Conservation (phyloP, 2,113 vertebrate species). For the Mirounga angustirostris region DNA sequence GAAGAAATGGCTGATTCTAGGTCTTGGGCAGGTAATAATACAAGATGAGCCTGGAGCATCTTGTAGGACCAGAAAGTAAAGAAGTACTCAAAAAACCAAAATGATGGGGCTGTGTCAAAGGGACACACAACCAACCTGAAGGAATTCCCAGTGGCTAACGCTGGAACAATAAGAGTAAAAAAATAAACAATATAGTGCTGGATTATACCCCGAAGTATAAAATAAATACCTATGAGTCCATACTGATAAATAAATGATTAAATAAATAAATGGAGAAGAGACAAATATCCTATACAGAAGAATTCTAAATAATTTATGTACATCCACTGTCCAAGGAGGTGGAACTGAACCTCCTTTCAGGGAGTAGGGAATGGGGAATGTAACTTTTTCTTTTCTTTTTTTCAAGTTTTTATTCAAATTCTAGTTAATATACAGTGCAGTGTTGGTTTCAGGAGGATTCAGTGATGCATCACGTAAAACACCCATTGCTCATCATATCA, state of each 20-base stretch:
- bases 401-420: not conserved
- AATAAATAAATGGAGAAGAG: not conserved
- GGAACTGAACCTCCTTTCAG: not conserved
- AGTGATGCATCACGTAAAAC: not conserved
- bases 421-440: not conserved
- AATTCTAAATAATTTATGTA: slow-evolving; percentile 37
- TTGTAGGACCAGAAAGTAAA: not conserved
- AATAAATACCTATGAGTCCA: not conserved
- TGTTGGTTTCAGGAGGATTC: not conserved
- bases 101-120: not conserved
- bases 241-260: not conserved
- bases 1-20: not conserved
- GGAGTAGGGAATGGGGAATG: not conserved
- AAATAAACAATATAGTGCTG: not conserved
- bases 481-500: not conserved
- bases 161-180: not conserved
- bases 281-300: not conserved
- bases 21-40: not conserved
- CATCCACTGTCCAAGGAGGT: not conserved
- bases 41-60: not conserved
- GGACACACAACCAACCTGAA: not conserved
- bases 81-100: not conserved
- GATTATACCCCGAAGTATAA: slow-evolving; percentile 3
- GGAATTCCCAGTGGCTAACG: not conserved
- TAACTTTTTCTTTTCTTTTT: not conserved